phyloP scores from a whole-genome alignment of 2,113 vertebrate species.

The Narcine bancroftii region DNA sequence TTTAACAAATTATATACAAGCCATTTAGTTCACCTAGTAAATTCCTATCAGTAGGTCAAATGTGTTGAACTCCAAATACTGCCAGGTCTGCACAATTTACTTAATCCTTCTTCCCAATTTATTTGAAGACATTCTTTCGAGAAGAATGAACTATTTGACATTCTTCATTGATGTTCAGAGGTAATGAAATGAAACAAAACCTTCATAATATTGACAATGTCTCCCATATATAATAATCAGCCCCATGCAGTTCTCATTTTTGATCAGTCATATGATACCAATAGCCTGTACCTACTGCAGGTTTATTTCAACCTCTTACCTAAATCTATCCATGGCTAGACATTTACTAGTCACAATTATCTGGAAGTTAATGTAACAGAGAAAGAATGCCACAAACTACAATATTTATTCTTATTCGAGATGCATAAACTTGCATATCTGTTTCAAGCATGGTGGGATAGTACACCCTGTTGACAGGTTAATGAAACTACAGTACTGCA shows the following conservation, averaged over 20 bases:
- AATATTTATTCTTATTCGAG: background rate
- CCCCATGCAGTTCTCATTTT: background rate
- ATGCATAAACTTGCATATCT: background rate
- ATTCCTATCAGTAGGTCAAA: background rate
- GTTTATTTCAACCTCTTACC: background rate
- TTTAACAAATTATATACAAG: background rate
- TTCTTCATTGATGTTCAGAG: background rate
- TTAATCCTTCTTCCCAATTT: background rate
- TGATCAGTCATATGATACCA: background rate
- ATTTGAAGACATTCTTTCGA: background rate
- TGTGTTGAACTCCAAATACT: background rate
- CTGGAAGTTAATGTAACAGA: background rate
- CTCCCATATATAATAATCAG: background rate
- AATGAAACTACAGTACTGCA: background rate
- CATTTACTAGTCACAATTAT: background rate
- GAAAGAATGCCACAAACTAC: background rate
- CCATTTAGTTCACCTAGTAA: background rate
- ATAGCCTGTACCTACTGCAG: too few relatives aligned
- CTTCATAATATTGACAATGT: too few relatives aligned
- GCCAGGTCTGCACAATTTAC: background rate
- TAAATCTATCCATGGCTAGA: background rate
- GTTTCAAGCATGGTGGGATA: background rate
- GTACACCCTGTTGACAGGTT: slow-evolving; percentile 10
- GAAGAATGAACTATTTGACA: background rate
- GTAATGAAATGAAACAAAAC: background rate